Conservation (phyloP, 2,113 vertebrate species). For the Tympanuchus pallidicinctus region DNA sequence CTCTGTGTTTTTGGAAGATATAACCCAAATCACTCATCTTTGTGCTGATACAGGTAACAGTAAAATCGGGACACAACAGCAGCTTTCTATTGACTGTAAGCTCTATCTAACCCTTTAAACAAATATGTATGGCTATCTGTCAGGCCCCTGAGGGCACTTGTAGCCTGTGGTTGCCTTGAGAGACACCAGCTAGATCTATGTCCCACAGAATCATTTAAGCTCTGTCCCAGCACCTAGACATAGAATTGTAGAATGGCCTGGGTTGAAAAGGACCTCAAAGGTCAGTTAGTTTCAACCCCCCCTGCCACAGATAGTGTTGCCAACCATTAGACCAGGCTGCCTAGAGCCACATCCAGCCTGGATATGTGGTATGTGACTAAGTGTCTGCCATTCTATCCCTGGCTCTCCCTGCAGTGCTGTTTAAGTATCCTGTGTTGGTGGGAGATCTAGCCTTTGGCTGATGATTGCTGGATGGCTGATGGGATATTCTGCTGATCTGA, state of each 20-base stretch:
- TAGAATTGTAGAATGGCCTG: too few relatives aligned
- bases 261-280: too few relatives aligned
- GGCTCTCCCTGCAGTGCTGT: fast-evolving
- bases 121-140: fast-evolving
- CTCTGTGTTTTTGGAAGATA: background rate
- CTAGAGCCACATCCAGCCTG: too few relatives aligned
- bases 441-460: background rate
- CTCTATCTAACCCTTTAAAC: background rate
- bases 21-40: background rate
- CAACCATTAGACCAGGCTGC: too few relatives aligned
- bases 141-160: background rate
- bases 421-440: fast-evolving
- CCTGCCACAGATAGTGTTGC: too few relatives aligned
- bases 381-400: fast-evolving
- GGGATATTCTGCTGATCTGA: background rate
- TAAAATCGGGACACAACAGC: too few relatives aligned
- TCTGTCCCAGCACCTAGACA: background rate
- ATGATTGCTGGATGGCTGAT: background rate
- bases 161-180: background rate
- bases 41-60: background rate
- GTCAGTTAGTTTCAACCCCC: too few relatives aligned
- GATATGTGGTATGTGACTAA: fast-evolving
- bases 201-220: background rate
- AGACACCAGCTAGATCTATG: background rate
- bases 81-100: background rate